Evolutionary conservation across 2,797 vertebrate species (phyloP), one percentile per base, ranked within the genome.

Genomic region (Decapterus maruadsi): DNA sequence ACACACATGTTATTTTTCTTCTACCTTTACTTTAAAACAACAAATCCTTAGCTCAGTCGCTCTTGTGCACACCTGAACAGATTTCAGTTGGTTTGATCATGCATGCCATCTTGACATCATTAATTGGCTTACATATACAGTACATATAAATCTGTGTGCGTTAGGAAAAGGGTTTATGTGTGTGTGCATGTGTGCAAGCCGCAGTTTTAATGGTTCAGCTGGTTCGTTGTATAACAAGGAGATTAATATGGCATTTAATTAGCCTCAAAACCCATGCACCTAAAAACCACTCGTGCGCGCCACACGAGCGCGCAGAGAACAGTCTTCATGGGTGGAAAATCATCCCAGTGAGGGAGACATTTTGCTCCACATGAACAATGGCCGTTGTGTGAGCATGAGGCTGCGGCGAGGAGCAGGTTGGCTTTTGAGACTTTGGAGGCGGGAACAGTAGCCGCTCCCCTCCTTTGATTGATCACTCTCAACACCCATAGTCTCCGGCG

Each of bases 11-110:
- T 45, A n/a, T 51, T 6, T 51, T 45, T 68, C 64, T 68, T 58
- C 53, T 61, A 53, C 40, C 62, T 79, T 68, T 71, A 56, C 50
- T 40, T 68, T 77, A 77, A 59, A 69, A 72, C 72, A 66, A 75
- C 57, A 78, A 20, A 64, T 67, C 70, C 64, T 61, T 66, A 58
- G 53, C 54, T 29, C 19, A 72, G 36, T 50, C n/a, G 22, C 26
- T 17, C 26, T 4, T 55, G 14, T 45, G 22, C 9, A n/a, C 68
- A 70, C 65, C 45, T 65, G 58, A 75, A 61, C 31, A n/a, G 43
- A 72, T 50, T 43, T 2, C 4, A n/a, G 55, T 81, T 76, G 34
- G 64, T 70, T 73, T 69, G n/a, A 65, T 55, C 34, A 59, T 65
- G 8, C 38, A 51, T 53, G 53, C 4, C n/a, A 53, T 74, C 53